Evolutionary conservation across 53 echinoderm and acorn worm genomes (phyloP).

Genomic region (Antedon mediterranea): DNA sequence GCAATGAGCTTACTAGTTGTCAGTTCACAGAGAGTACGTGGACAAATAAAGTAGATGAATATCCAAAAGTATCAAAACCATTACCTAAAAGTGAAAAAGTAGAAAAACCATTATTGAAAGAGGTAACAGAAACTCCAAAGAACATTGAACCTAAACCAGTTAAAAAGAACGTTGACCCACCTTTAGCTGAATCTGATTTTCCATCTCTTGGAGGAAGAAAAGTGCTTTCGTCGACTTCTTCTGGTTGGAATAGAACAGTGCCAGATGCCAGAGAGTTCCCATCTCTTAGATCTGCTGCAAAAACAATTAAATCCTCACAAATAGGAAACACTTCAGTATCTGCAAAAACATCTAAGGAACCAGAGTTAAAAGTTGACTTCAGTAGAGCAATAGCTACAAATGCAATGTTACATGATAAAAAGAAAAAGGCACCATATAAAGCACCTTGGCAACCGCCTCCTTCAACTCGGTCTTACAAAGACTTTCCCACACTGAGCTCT

Average conservation of each 20-base stretch:
- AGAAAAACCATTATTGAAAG: neutral
- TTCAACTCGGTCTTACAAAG: slow-evolving; percentile 15
- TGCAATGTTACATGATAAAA: neutral
- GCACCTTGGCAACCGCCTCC: neutral
- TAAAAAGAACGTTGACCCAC: neutral
- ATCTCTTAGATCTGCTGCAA: neutral
- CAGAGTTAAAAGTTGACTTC: neutral
- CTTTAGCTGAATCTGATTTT: neutral
- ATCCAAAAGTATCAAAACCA: neutral
- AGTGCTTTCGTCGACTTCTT: neutral
- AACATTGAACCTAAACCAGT: neutral
- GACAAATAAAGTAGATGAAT: slow-evolving; percentile 5
- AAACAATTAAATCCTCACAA: neutral
- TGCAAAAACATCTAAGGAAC: neutral
- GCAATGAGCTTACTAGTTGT: neutral
- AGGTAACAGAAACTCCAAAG: neutral
- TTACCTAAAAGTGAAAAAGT: neutral
- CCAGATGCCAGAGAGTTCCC: neutral
- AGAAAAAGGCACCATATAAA: neutral
- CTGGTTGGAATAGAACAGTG: neutral
- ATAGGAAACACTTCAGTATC: neutral
- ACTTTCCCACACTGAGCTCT: slow-evolving; percentile 78
- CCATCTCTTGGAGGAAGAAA: neutral
- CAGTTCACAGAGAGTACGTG: neutral
- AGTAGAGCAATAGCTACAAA: neutral